Conservation (phyloP, 2,888 invertebrate genomes). For the Hemicrepidius hirtus region DNA sequence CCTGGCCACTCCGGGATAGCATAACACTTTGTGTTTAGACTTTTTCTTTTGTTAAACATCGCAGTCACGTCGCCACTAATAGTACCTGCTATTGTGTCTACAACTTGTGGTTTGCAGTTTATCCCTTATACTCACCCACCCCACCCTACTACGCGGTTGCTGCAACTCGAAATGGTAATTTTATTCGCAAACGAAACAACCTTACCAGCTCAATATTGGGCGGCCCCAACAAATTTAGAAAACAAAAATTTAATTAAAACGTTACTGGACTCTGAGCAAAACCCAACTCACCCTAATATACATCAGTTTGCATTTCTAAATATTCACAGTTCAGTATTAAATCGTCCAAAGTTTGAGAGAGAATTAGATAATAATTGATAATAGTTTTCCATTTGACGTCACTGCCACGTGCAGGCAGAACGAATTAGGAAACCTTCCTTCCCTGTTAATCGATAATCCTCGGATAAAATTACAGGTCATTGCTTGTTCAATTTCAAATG, state of each 20-base stretch:
- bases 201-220: not conserved
- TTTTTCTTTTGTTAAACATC: slow-evolving; percentile 57
- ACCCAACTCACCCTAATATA: not conserved
- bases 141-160: not conserved
- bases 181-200: slow-evolving; percentile 1
- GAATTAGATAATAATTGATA: slow-evolving; percentile 8
- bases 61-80: slow-evolving; percentile 59
- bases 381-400: slow-evolving; percentile 39
- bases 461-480: slow-evolving; percentile 25
- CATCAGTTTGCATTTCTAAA: too few species aligned
- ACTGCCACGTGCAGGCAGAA: slow-evolving; percentile 25
- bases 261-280: not conserved
- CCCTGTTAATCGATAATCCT: slow-evolving; percentile 33
- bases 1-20: slow-evolving; percentile 55
- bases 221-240: not conserved
- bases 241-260: slow-evolving; percentile 1
- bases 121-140: not conserved
- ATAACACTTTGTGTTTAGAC: slow-evolving; percentile 52
- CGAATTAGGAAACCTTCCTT: slow-evolving; percentile 29
- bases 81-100: slow-evolving; percentile 53
- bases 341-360: not conserved
- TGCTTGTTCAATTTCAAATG: slow-evolving; percentile 17
- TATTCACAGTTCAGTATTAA: not conserved
- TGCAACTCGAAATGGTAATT: not conserved
- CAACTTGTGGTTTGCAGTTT: slow-evolving; percentile 41